Conservation (phyloP, 2,113 vertebrate species). For the Tauraco erythrolophus region DNA sequence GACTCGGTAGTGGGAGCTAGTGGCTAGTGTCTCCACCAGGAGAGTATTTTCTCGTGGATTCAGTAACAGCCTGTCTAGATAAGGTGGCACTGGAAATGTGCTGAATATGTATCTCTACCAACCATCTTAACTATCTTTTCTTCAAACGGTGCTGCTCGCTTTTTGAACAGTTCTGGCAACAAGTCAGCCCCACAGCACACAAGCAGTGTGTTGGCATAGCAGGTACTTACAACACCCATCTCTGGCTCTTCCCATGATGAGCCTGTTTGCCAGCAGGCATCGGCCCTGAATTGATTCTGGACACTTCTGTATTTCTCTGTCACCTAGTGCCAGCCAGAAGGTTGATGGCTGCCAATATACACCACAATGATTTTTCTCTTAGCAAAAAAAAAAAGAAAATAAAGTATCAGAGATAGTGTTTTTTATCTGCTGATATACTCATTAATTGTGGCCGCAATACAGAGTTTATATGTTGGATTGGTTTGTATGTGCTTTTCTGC, state of each 20-base stretch:
- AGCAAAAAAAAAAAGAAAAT: background rate
- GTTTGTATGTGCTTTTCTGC: background rate
- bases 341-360: background rate
- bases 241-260: background rate
- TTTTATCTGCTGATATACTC: background rate
- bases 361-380: background rate
- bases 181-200: background rate
- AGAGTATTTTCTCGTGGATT: background rate
- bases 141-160: background rate
- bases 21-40: background rate
- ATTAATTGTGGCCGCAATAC: background rate
- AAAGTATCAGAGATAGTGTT: background rate
- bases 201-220: background rate
- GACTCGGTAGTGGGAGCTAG: background rate
- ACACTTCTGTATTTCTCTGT: background rate
- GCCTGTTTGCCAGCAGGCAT: background rate
- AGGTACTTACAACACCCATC: background rate
- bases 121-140: background rate
- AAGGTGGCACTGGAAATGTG: background rate
- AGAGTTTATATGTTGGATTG: background rate
- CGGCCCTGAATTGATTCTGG: background rate
- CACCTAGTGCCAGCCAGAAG: rapidly evolving
- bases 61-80: background rate
- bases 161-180: background rate
- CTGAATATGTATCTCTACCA: background rate